A percentile compares a stretch with the other conserved stretches of the same genome.
phyloP scores from a whole-genome alignment of 2,888 invertebrate species.

The Steromphala cineraria region DNA sequence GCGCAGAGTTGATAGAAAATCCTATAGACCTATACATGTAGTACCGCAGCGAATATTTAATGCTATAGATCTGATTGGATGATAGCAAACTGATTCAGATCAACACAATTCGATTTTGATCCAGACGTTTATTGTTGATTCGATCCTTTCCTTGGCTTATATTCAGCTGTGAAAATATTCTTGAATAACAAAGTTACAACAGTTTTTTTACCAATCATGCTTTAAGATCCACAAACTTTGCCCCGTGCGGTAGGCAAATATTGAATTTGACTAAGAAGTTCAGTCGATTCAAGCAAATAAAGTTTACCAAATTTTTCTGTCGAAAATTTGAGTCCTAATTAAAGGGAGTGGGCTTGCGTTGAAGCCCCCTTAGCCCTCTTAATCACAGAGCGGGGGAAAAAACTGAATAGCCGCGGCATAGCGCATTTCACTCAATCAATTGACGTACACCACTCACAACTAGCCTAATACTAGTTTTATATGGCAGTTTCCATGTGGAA shows the following conservation, averaged over 20 bases:
- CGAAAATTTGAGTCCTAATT: conserved; percentile 16
- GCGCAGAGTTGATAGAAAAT: not conserved
- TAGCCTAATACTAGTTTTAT: not conserved
- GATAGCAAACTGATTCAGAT: conserved; percentile 1
- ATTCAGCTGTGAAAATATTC: conserved; percentile 3
- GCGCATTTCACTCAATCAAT: not conserved
- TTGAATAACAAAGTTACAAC: not conserved
- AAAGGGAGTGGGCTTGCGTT: not conserved
- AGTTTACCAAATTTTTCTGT: not conserved
- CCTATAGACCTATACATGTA: not conserved
- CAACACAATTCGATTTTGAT: conserved; percentile 9
- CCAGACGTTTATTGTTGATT: not conserved
- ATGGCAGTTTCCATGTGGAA: not conserved
- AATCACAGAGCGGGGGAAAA: not conserved
- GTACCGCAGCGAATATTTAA: too few relatives aligned
- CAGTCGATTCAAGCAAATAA: conserved; percentile 10
- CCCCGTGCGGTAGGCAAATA: not conserved
- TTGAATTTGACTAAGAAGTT: conserved; percentile 3
- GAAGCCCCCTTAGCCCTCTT: not conserved
- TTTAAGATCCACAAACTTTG: not conserved
- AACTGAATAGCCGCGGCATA: not conserved
- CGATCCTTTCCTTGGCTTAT: not conserved
- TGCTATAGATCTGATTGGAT: not conserved
- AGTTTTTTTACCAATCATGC: not conserved
- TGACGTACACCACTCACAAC: not conserved